Conservation (phyloP, 2,797 vertebrate genomes). For the Todus mexicanus region DNA sequence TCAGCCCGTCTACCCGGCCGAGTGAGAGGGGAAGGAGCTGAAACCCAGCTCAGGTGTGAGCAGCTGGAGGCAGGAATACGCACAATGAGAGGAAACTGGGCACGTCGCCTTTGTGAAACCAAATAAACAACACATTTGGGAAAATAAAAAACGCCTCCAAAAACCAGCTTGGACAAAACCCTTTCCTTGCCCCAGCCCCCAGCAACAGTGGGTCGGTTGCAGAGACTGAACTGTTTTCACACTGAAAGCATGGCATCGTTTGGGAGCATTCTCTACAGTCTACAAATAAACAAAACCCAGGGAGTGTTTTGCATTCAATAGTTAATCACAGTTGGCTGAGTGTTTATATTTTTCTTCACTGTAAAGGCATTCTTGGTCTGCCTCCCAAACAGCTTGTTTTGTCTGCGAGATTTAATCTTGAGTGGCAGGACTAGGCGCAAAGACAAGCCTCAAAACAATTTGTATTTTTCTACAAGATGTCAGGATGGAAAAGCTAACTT, state of each 20-base stretch:
- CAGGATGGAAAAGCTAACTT: neutral
- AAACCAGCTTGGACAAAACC: neutral
- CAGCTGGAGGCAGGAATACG: neutral
- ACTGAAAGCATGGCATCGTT: neutral
- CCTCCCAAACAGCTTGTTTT: conserved; percentile 66
- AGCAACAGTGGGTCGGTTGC: neutral
- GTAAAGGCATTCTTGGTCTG: conserved; percentile 55
- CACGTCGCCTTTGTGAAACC: neutral
- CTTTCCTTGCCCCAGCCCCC: neutral
- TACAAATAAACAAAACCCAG: conserved; percentile 58
- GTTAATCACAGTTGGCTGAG: conserved; percentile 60
- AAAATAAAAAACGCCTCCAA: neutral
- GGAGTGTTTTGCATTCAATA: conserved; percentile 57
- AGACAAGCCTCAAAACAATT: conserved; percentile 53
- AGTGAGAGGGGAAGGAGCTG: neutral
- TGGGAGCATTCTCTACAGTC: conserved; percentile 14
- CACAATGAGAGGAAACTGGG: conserved; percentile 21
- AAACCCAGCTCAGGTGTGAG: conserved; percentile 5
- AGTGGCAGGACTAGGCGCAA: conserved; percentile 56
- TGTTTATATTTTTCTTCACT: conserved; percentile 62
- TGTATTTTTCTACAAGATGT: conserved; percentile 35
- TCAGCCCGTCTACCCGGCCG: neutral
- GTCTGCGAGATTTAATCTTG: conserved; percentile 63
- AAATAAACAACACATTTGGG: neutral
- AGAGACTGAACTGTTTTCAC: conserved; percentile 25